Percentiles rank a stretch among this genome's conserved stretches.
Evolutionary conservation across 2,113 vertebrate genomes (phyloP).

Genomic region (Eptesicus fuscus): DNA sequence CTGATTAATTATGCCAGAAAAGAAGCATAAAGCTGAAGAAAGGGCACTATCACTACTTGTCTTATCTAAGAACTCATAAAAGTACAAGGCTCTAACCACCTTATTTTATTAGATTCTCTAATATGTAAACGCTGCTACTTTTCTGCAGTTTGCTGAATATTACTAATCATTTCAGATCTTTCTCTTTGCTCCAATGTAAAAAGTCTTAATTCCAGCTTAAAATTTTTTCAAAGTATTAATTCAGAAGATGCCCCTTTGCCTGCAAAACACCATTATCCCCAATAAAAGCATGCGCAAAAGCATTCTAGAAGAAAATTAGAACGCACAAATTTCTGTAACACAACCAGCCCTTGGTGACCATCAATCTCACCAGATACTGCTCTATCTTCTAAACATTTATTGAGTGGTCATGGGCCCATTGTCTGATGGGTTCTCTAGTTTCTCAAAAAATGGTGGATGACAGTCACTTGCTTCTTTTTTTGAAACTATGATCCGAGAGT

Average conservation of each 20-base stretch:
- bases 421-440: constrained; percentile 4
- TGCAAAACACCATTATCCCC: background rate
- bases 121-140: background rate
- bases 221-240: background rate
- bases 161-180: constrained; percentile 15
- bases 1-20: constrained; percentile 45
- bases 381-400: background rate
- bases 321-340: background rate
- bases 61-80: constrained; percentile 47
- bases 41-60: background rate
- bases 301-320: background rate
- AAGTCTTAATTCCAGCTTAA: background rate
- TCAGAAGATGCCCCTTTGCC: background rate
- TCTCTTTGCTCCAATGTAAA: background rate
- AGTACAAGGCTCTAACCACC: constrained; percentile 18
- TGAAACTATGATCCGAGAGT: constrained; percentile 8
- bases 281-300: background rate
- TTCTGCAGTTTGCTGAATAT: constrained; percentile 17
- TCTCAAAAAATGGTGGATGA: background rate
- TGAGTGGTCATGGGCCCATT: background rate
- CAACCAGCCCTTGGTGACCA: background rate
- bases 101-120: constrained; percentile 34
- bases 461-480: background rate
- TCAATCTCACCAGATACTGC: background rate
- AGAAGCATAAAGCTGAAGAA: constrained; percentile 34